Evolutionary conservation across 2,888 invertebrate species (phyloP), one percentile per base, ranked within the genome.

Genomic region (Euclidia mi): DNA sequence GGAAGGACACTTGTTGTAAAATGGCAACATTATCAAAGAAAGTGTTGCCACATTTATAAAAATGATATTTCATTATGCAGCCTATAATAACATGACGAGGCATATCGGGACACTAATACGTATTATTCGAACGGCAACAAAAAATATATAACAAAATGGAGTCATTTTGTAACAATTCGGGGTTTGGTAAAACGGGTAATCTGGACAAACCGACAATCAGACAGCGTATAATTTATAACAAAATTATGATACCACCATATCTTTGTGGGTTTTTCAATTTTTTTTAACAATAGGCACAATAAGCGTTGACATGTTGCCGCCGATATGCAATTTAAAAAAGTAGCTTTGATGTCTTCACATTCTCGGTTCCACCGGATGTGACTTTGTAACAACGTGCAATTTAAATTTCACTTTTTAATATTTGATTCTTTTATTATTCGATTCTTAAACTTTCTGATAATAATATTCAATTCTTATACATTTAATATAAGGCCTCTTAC

Each of bases 241-340:
- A 91, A 91, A 89, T 90, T 90, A 90, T 92, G 82, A 85, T 85
- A 91, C 92, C 89, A 82, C 89, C 88, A 85, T 85, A 84, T 84
- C 81, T 84, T 90, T 91, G 87, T 85, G 78, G 86, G 84, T 87
- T 85, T 86, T 76, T 65, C 17, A 43, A 31, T 67, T 59, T 71
- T 71, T 74, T 71, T 62, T 44, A 79, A 87, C 86, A 85, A 88
- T 87, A 82, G 85, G 71, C 78, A 85, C 82, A 90, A 92, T 88
- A 89, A 87, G 91, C 91, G 94, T 88, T 94, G 94, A 94, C 94
- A 90, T 84, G 89, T 86, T 91, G 88, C 85, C 85, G 88, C 87
- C 78, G 82, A 74, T 79, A 81, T 85, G 84, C 84, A 88, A 90
- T 90, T 90, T 87, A 76, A 82, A 85, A 81, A 87, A 86, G 82